phyloP scores from a whole-genome alignment of 2,888 invertebrate species.

The Atrina japonica region DNA sequence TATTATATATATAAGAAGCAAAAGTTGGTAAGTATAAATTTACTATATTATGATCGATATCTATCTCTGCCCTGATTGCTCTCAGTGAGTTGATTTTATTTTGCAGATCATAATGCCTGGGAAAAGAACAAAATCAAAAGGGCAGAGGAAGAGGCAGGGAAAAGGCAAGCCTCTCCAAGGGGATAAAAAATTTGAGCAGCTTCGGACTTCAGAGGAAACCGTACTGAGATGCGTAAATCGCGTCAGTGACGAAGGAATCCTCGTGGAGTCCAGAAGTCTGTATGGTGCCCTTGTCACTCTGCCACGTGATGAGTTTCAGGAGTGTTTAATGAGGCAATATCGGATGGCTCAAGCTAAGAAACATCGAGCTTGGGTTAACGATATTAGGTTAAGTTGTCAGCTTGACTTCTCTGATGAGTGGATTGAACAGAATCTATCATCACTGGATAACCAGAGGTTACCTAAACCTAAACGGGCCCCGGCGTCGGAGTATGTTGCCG shows the following conservation, averaged over 20 bases:
- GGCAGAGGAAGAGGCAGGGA: not conserved
- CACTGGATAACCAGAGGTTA: not conserved
- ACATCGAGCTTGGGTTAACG: not conserved
- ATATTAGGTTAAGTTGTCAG: not conserved
- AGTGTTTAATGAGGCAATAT: not conserved
- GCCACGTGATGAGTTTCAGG: not conserved
- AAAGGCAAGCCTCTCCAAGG: not conserved
- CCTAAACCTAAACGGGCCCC: too few relatives aligned
- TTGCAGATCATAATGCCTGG: not conserved
- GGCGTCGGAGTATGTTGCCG: too few relatives aligned
- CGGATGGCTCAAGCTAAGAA: not conserved
- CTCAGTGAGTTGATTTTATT: not conserved
- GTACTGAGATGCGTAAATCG: not conserved
- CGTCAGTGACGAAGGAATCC: not conserved
- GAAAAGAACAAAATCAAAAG: not conserved
- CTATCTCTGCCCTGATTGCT: not conserved
- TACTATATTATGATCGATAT: not conserved
- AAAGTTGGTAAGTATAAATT: too few relatives aligned
- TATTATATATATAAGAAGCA: too few relatives aligned
- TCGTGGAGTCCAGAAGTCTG: not conserved
- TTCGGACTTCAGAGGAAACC: conserved; percentile 1
- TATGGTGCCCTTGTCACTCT: not conserved
- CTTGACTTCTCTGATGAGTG: not conserved
- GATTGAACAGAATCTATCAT: too few relatives aligned
- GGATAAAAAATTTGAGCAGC: not conserved